These are phyloP conservation scores for Catonia carolina DNA, from an alignment of 2,888 invertebrate species.

Conservation along the genomic window DNA sequence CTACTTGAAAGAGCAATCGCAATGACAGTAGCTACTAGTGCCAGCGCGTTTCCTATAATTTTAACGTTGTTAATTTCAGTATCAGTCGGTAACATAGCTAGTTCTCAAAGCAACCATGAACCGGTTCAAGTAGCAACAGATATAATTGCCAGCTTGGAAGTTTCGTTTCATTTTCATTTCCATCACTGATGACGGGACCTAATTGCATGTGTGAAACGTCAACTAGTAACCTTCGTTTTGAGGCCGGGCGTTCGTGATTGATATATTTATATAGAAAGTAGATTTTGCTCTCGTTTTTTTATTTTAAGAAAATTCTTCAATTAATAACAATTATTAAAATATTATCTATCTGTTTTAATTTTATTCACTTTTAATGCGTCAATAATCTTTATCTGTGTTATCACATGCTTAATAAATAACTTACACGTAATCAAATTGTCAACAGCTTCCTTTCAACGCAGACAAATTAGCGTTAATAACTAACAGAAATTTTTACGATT, in stretches of 20 bases:
- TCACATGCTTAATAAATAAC: no score
- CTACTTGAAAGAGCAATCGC: no score
- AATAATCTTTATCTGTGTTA: no score
- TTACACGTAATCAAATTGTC: no score
- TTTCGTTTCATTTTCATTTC: conserved; percentile 6
- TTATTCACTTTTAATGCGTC: no score
- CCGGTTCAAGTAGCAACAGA: conserved; percentile 2
- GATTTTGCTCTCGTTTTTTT: background rate
- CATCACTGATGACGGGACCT: conserved; percentile 8
- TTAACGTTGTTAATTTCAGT: conserved; percentile 10
- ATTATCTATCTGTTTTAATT: no score
- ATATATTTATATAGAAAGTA: conserved; percentile 13
- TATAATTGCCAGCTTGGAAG: conserved; percentile 8
- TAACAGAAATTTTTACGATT: no score
- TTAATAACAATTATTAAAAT: no score
- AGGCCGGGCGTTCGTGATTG: conserved; percentile 8
- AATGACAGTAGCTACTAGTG: no score
- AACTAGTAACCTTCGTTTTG: conserved; percentile 10
- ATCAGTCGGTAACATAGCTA: background rate
- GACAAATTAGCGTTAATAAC: no score
- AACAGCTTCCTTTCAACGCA: no score
- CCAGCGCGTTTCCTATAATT: background rate
- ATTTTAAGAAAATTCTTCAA: no score
- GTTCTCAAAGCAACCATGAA: background rate
- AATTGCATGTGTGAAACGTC: conserved; percentile 15